Percentiles rank a stretch among this genome's conserved stretches.
phyloP scores from a whole-genome alignment of 2,113 vertebrate species.

The Trematocara macrostoma region DNA sequence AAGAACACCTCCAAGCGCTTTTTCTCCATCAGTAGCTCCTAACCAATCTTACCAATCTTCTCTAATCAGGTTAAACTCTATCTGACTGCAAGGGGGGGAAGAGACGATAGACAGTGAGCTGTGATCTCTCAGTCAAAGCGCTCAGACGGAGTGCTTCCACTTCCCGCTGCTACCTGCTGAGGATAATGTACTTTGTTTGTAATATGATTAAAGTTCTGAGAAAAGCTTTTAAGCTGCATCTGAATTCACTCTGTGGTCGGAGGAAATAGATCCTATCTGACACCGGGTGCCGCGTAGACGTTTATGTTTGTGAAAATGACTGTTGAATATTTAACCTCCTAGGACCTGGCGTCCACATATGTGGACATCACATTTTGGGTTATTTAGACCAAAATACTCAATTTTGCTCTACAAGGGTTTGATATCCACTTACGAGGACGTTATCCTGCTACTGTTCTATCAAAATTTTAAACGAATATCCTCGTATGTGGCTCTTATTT shows the following conservation, averaged over 20 bases:
- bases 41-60: conserved; percentile 37
- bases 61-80: conserved; percentile 52
- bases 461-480: too few species aligned
- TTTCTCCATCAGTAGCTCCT: conserved; percentile 24
- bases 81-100: background rate
- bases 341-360: too few species aligned
- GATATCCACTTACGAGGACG: too few species aligned
- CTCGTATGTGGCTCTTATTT: too few species aligned
- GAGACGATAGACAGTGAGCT: background rate
- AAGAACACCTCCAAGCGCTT: background rate
- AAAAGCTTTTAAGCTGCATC: conserved; percentile 31
- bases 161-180: conserved; percentile 39
- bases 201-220: conserved; percentile 47
- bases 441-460: too few species aligned
- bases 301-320: background rate
- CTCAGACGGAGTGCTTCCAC: conserved; percentile 36
- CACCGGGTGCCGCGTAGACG: background rate
- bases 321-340: background rate
- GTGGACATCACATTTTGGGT: too few species aligned
- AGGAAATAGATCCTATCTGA: conserved; percentile 5
- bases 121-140: conserved; percentile 17
- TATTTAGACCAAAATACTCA: too few species aligned
- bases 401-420: too few species aligned
- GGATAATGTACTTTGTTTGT: conserved; percentile 38
- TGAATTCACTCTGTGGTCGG: background rate